phyloP scores from a whole-genome alignment of 2,888 invertebrate species.

The Sicus ferrugineus region DNA sequence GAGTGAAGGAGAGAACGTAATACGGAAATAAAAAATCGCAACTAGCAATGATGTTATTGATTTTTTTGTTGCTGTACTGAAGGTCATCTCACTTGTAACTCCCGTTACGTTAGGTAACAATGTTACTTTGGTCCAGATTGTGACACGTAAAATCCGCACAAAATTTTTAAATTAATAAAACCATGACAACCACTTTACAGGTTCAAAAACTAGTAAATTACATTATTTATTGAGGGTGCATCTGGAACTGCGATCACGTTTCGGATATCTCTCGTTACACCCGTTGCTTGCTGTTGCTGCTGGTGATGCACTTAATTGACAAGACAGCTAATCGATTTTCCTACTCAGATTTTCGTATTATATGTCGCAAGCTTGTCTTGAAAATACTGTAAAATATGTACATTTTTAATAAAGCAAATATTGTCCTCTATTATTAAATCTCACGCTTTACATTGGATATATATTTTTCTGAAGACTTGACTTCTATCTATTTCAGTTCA shows the following conservation, averaged over 20 bases:
- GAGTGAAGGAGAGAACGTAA: not conserved
- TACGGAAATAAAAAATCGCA: conserved; percentile 25
- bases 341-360: conserved; percentile 26
- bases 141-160: not conserved
- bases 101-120: conserved; percentile 31
- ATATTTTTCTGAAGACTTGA: too few relatives aligned
- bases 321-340: conserved; percentile 30
- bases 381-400: conserved; percentile 16
- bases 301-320: not conserved
- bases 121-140: conserved; percentile 9
- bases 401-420: conserved; percentile 48
- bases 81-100: conserved; percentile 53
- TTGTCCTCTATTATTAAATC: too few relatives aligned
- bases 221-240: conserved; percentile 39
- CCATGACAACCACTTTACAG: not conserved
- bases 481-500: too few relatives aligned
- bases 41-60: conserved; percentile 51
- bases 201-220: conserved; percentile 30
- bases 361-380: conserved; percentile 9
- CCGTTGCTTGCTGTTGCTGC: conserved; percentile 2
- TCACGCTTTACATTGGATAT: too few relatives aligned
- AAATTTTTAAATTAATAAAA: not conserved
- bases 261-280: conserved; percentile 25
- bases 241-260: conserved; percentile 33
- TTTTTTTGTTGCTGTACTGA: conserved; percentile 57